Evolutionary conservation across 2,113 vertebrate genomes (phyloP).

Genomic region (Probosciger aterrimus): DNA sequence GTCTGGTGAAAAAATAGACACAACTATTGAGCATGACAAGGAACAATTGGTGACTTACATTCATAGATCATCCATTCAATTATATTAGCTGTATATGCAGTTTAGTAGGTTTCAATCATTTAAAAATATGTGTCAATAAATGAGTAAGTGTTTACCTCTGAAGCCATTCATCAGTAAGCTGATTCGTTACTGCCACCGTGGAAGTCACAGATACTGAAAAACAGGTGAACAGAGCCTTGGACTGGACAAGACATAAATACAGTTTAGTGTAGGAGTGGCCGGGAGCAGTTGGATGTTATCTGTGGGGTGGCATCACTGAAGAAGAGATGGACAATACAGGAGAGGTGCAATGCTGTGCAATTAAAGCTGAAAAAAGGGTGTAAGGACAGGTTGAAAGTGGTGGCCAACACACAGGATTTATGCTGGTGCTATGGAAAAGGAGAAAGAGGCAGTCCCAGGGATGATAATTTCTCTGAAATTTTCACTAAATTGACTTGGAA

Average conservation of each 20-base stretch:
- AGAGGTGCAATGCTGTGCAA: not conserved
- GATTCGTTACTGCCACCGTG: not conserved
- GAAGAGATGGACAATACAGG: not conserved
- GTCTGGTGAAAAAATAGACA: not conserved
- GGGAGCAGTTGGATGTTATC: not conserved
- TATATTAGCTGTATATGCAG: not conserved
- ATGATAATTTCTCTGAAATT: not conserved
- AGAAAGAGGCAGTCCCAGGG: not conserved
- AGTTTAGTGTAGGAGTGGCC: rapidly evolving
- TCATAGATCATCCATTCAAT: not conserved
- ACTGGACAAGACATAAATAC: rapidly evolving
- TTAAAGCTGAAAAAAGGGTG: not conserved
- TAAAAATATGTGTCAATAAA: not conserved
- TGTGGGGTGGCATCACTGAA: not conserved
- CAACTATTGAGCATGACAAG: not conserved
- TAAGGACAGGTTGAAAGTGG: not conserved
- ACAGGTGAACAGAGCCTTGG: not conserved
- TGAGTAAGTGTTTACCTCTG: rapidly evolving
- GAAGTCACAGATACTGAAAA: not conserved
- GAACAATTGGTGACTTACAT: not conserved
- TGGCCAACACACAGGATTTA: not conserved
- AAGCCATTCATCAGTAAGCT: not conserved
- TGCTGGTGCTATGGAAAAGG: not conserved
- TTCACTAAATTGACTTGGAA: not conserved
- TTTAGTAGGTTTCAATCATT: not conserved